phyloP scores from a whole-genome alignment of 2,797 vertebrate genomes.

The Atherinosoma microstoma region DNA sequence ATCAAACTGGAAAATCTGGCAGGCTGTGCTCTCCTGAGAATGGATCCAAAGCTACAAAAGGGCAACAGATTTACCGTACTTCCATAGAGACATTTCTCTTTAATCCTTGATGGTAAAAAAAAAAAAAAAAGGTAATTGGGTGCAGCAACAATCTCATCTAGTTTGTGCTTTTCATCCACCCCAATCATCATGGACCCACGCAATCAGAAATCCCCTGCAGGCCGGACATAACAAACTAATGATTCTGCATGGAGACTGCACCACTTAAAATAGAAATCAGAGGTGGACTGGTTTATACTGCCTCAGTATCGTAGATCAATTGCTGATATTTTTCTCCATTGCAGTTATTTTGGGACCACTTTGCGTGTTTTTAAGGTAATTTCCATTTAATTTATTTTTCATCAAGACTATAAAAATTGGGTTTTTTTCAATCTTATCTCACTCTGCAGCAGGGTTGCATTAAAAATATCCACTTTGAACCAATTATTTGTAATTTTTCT shows the following conservation, averaged over 20 bases:
- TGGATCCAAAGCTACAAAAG: slow-evolving; percentile 32
- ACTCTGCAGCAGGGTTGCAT: neutral
- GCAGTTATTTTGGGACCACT: neutral
- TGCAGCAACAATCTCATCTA: slow-evolving; percentile 23
- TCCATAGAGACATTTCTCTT: slow-evolving; percentile 21
- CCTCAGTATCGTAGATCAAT: neutral
- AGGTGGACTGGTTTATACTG: neutral
- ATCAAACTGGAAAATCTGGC: slow-evolving; percentile 48
- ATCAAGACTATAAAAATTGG: neutral
- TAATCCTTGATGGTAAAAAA: slow-evolving; percentile 28
- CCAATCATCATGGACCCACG: neutral
- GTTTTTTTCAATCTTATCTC: neutral
- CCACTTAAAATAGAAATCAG: neutral
- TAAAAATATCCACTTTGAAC: no score
- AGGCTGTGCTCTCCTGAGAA: slow-evolving; percentile 16
- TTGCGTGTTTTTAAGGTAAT: neutral
- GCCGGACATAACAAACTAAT: neutral
- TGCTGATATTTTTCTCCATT: no score
- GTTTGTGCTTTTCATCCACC: slow-evolving; percentile 22
- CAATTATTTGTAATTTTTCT: neutral
- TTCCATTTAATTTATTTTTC: neutral
- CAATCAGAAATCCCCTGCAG: neutral
- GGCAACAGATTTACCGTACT: slow-evolving; percentile 23
- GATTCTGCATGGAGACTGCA: neutral
- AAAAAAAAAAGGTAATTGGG: slow-evolving; percentile 19